These are phyloP conservation scores for Lates calcarifer DNA, from an alignment of 2,113 vertebrate genomes.

Conservation along the genomic window DNA sequence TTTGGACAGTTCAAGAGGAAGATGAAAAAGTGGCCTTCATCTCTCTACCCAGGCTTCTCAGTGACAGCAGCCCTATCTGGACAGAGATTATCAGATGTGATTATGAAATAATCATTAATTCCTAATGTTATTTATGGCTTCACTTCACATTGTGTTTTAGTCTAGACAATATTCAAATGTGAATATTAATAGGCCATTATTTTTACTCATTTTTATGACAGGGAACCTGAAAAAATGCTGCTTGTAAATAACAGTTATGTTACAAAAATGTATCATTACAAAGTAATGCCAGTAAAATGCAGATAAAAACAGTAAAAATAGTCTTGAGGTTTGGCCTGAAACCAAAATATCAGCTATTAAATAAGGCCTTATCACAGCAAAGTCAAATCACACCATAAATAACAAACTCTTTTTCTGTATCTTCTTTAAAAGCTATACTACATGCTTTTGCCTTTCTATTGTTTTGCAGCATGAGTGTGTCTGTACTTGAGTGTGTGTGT, in stretches of 20 bases:
- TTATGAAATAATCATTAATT: constrained; percentile 63
- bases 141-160: constrained; percentile 26
- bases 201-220: not conserved
- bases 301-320: not conserved
- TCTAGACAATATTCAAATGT: constrained; percentile 66
- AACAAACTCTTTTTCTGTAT: constrained; percentile 23
- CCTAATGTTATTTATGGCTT: constrained; percentile 65
- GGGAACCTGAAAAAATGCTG: not conserved
- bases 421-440: constrained; percentile 34
- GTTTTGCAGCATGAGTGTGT: constrained; percentile 53
- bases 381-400: constrained; percentile 6
- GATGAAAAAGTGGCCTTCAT: constrained; percentile 73
- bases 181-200: not conserved
- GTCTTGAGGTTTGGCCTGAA: not conserved
- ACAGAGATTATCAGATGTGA: constrained; percentile 71
- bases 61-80: constrained; percentile 70
- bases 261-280: not conserved
- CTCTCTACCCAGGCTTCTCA: constrained; percentile 42
- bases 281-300: not conserved
- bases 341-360: not conserved
- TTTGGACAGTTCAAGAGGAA: constrained; percentile 68
- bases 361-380: constrained; percentile 2
- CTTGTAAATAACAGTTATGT: not conserved
- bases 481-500: constrained; percentile 31
- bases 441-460: constrained; percentile 65